Percentiles rank a stretch among this genome's conserved stretches.
Evolutionary conservation across 2,113 vertebrate species (phyloP).

Genomic region (Microtus oregoni): DNA sequence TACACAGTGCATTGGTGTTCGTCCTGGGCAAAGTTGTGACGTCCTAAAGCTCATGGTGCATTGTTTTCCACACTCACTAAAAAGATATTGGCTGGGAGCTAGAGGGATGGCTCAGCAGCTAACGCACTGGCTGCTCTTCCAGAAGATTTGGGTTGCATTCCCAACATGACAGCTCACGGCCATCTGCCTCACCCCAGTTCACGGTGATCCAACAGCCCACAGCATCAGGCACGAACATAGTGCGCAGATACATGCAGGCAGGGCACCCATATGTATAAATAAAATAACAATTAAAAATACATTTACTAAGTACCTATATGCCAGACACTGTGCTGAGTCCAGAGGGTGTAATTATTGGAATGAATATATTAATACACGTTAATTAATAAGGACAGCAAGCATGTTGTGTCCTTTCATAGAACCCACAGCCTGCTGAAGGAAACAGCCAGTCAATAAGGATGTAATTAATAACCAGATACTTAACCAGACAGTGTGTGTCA

Average conservation of each 20-base stretch:
- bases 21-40: background rate
- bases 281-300: background rate
- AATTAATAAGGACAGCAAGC: background rate
- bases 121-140: background rate
- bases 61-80: constrained; percentile 29
- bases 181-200: background rate
- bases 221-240: background rate
- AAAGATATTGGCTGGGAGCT: background rate
- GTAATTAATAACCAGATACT: background rate
- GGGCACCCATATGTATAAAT: background rate
- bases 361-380: no score
- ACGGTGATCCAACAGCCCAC: background rate
- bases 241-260: background rate
- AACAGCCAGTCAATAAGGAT: constrained; percentile 16
- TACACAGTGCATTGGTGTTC: background rate
- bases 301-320: background rate
- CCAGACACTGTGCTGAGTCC: background rate
- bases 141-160: background rate
- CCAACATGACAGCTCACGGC: no score
- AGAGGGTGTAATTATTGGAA: background rate
- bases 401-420: constrained; percentile 48
- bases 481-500: background rate
- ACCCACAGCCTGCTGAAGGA: background rate
- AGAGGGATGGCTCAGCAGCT: background rate
- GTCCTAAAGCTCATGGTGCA: background rate